A percentile compares a stretch with the other conserved stretches of the same genome.
Evolutionary conservation across 2,113 vertebrate genomes (phyloP).

Genomic region (Microcebus lehilahytsara): DNA sequence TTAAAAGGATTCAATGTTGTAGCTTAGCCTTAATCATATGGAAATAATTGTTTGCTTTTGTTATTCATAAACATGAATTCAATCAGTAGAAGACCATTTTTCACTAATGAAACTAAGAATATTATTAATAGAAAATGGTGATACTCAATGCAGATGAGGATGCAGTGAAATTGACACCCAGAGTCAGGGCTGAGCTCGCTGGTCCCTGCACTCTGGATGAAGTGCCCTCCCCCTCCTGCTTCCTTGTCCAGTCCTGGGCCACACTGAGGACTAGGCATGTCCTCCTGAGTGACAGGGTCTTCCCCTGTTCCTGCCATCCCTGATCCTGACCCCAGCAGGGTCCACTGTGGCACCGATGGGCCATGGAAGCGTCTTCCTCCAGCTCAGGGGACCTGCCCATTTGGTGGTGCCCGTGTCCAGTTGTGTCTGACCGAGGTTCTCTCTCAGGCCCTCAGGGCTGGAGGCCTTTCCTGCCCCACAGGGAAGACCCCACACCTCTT

Average conservation of each 20-base stretch:
- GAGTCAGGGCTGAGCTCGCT: neutral
- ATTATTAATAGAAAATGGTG: neutral
- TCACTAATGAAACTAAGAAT: neutral
- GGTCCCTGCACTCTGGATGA: neutral
- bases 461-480: neutral
- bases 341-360: neutral
- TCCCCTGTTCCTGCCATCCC: neutral
- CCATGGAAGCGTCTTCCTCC: neutral
- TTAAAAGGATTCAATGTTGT: neutral
- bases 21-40: neutral
- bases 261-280: neutral
- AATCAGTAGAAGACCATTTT: neutral
- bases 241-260: neutral
- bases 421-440: neutral
- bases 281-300: neutral
- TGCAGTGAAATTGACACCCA: neutral
- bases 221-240: neutral
- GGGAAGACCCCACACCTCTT: neutral
- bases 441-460: neutral
- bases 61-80: neutral
- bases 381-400: neutral
- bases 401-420: neutral
- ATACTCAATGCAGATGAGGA: neutral
- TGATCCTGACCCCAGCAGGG: neutral
- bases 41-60: neutral